Evolutionary conservation across 2,113 vertebrate genomes (phyloP).

Genomic region (Bubo blakistoni): DNA sequence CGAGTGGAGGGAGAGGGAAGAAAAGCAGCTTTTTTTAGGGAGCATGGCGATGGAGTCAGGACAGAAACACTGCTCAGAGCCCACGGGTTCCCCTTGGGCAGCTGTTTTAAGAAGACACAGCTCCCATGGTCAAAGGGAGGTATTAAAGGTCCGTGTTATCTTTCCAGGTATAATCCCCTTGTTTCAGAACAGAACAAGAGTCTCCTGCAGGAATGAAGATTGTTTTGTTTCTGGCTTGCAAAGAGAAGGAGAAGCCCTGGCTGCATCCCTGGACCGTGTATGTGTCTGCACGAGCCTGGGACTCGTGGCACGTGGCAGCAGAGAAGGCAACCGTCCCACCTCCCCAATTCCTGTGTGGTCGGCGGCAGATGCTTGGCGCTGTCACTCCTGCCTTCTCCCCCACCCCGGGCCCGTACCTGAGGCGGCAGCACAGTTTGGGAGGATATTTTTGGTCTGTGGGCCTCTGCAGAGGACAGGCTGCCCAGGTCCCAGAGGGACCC

Average conservation of each 20-base stretch:
- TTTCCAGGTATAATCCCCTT: background rate
- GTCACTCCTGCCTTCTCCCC: background rate
- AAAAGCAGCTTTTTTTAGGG: background rate
- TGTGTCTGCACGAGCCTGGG: background rate
- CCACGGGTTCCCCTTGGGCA: background rate
- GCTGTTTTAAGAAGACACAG: background rate
- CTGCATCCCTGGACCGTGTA: no score
- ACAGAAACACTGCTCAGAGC: rapidly evolving
- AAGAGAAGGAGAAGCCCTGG: background rate
- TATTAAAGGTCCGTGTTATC: background rate
- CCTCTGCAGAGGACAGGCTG: background rate
- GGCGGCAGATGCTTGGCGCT: rapidly evolving
- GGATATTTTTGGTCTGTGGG: background rate
- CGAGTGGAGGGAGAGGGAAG: background rate
- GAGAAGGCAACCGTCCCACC: background rate
- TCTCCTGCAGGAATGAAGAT: background rate
- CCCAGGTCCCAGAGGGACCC: no score
- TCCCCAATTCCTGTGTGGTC: rapidly evolving
- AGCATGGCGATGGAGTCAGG: background rate
- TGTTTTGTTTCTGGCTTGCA: background rate
- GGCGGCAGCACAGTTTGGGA: background rate
- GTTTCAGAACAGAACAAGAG: background rate
- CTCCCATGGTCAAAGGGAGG: background rate
- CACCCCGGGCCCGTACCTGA: rapidly evolving
- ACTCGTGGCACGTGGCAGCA: background rate